Percentiles rank a stretch among this genome's conserved stretches.
phyloP scores from a whole-genome alignment of 2,113 vertebrate genomes.

The Typhlomys cinereus region DNA sequence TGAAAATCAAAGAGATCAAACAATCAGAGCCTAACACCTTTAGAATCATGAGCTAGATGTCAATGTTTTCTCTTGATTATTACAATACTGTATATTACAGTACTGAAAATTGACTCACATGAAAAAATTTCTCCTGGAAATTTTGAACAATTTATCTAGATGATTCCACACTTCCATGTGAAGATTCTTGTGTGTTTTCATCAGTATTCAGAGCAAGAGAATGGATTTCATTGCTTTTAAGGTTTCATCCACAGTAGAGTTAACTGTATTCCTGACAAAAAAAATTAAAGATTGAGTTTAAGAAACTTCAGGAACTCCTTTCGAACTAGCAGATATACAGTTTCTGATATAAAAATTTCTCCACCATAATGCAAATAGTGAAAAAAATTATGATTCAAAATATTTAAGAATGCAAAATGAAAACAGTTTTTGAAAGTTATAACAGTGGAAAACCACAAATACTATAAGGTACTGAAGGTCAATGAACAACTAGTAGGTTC shows the following conservation, averaged over 20 bases:
- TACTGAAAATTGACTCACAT: neutral
- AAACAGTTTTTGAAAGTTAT: neutral
- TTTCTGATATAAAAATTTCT: conserved; percentile 5
- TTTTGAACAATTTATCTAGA: neutral
- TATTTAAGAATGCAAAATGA: neutral
- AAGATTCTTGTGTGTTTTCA: neutral
- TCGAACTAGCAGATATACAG: neutral
- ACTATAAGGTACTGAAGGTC: no score
- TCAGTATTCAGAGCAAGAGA: neutral
- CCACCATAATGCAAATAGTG: neutral
- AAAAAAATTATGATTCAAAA: neutral
- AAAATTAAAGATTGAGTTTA: neutral
- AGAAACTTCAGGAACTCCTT: neutral
- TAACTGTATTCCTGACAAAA: neutral
- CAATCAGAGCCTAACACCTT: neutral
- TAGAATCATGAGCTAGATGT: neutral
- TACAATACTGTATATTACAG: neutral
- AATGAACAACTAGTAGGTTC: no score
- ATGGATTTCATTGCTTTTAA: neutral
- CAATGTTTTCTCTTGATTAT: neutral
- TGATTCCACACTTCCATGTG: neutral
- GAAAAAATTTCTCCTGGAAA: neutral
- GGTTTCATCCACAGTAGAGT: neutral
- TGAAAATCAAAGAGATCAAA: neutral
- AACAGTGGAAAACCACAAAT: neutral